Conservation (phyloP, 2,113 vertebrate species). For the Malurus melanocephalus region DNA sequence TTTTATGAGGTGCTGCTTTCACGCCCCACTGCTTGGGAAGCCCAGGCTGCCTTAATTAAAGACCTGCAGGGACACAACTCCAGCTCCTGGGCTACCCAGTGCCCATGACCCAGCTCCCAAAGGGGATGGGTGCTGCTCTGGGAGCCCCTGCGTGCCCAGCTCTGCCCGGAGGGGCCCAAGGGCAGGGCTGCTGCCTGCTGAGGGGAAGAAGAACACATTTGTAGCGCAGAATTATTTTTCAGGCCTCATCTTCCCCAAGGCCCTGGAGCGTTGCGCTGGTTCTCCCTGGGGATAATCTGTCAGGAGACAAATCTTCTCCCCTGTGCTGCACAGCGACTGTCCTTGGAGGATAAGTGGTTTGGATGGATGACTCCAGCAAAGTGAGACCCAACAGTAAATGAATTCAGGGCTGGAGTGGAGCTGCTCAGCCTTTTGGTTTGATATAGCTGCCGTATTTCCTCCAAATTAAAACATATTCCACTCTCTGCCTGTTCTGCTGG, state of each 20-base stretch:
- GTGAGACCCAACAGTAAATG: neutral
- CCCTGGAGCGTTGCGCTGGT: rapidly evolving
- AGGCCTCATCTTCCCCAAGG: neutral
- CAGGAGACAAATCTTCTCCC: neutral
- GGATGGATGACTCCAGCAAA: neutral
- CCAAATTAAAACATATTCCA: neutral
- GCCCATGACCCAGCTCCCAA: neutral
- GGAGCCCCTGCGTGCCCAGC: neutral
- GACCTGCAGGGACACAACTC: neutral
- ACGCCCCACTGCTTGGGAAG: neutral
- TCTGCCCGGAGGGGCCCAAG: neutral
- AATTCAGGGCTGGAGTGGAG: neutral
- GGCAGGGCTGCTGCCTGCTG: neutral
- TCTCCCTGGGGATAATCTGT: neutral
- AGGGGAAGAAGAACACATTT: neutral
- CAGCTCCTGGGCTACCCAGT: neutral
- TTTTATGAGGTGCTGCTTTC: conserved; percentile 27
- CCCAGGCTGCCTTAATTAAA: neutral
- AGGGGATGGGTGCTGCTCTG: neutral
- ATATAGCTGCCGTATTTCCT: neutral
- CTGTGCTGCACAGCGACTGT: neutral
- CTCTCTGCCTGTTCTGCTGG: neutral
- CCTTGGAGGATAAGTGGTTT: neutral
- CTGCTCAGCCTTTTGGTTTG: neutral
- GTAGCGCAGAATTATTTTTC: neutral